Base-by-base conservation (phyloP, 2,113 vertebrate species). In the Oncorhynchus kisutch region DNA sequence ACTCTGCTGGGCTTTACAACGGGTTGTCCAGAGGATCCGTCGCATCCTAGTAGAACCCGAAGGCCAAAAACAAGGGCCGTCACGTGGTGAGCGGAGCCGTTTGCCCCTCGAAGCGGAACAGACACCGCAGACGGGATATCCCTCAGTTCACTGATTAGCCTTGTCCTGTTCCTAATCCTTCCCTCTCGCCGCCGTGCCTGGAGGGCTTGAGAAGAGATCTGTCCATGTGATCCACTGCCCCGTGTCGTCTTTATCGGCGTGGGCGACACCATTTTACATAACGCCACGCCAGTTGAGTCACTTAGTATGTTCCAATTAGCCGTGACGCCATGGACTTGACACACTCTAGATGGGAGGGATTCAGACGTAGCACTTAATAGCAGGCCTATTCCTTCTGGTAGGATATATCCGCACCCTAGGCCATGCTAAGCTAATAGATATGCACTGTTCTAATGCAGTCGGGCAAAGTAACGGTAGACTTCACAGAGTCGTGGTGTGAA, bases 221-320 rank as follows among this genome's bases (percentile, higher is more conserved):
- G 48, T 48, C 59, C 12, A 39, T 72, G 3, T 31, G 57, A 29
- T 39, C 75, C 59, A 27, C 51, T 68, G 24, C 69, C 14, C 69
- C 14, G 67, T 24, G 7, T 77, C 39, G 57, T 12, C 39, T 45
- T 69, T 64, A 34, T 78, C 51, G 13, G 34, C 71, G 65, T 16
- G 45, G 65, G 77, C 70, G 79, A 77, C 86, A 75, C 74, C 67
- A 69, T 77, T 80, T 66, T 76, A 62, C 45, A 72, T 74, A 60
- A 69, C 27, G 64, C 67, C 67, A 74, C 70, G 70, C 64, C 49
- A 75, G 68, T 77, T 80, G 71, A 83, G 29, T 79, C 81, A 76
- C 76, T 78, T 68, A 72, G 81, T 83, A 62, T 78, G 75, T 72
- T 81, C 62, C 59, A 25, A 75, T 76, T 78, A 83, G 75, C 64